Evolutionary conservation across 64 coral and sea anemone genomes (phyloP).

Genomic region (Hydrozoanthus tunicans): DNA sequence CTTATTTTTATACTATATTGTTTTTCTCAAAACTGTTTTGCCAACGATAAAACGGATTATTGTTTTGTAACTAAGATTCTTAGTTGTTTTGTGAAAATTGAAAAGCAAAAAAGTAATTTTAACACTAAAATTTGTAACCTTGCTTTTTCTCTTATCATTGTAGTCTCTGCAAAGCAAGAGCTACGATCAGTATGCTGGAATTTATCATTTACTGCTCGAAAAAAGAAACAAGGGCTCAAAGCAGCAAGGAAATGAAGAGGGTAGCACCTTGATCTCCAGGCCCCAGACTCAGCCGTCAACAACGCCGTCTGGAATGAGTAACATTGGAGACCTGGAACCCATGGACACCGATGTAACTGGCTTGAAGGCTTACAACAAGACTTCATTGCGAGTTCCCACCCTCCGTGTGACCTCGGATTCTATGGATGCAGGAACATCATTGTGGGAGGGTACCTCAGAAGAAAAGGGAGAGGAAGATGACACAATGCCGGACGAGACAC

Average conservation of each 20-base stretch:
- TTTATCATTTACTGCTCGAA: conserved; percentile 85
- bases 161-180: conserved; percentile 79
- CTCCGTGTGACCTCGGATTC: conserved; percentile 94
- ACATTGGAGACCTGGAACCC: conserved; percentile 61
- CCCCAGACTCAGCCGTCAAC: conserved; percentile 16
- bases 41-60: no score
- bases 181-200: conserved; percentile 91
- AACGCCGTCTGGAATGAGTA: conserved; percentile 48
- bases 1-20: no score
- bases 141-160: conserved; percentile 42
- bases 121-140: neutral
- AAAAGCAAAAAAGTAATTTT: no score
- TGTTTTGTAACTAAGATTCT: neutral
- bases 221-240: conserved; percentile 64
- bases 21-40: no score
- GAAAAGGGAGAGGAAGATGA: conserved; percentile 93
- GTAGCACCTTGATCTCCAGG: conserved; percentile 14
- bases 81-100: no score
- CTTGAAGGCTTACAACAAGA: conserved; percentile 28
- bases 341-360: conserved; percentile 83
- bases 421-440: neutral
- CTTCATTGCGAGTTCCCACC: conserved; percentile 78
- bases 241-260: conserved; percentile 37
- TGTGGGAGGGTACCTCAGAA: conserved; percentile 25
- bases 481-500: conserved; percentile 81